Conservation (phyloP, 2,888 invertebrate genomes). For the Halictus ligatus region DNA sequence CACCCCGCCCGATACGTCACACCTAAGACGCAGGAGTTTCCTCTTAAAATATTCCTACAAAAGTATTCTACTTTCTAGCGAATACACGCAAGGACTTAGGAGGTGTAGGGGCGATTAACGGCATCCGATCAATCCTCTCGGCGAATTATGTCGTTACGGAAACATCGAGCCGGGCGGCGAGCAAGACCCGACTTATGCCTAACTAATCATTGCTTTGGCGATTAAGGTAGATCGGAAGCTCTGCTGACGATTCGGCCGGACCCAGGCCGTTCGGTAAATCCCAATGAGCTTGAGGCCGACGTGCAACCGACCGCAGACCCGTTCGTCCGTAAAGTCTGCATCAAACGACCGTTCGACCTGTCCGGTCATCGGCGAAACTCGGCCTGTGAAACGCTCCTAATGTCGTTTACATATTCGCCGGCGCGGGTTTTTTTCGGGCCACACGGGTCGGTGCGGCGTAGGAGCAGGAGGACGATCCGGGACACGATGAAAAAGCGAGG, state of each 20-base stretch:
- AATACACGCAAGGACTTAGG: background rate
- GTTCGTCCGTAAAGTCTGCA: constrained; percentile 58
- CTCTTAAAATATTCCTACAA: too few species aligned
- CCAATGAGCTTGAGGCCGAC: constrained; percentile 29
- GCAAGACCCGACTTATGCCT: constrained; percentile 36
- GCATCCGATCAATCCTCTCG: background rate
- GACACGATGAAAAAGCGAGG: constrained; percentile 33
- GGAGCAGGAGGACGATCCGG: background rate
- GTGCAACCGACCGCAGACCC: constrained; percentile 46
- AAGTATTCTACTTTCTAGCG: background rate
- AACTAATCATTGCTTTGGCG: constrained; percentile 45
- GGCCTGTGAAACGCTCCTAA: constrained; percentile 45
- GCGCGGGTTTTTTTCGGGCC: constrained; percentile 45
- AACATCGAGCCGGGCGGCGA: constrained; percentile 9
- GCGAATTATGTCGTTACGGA: constrained; percentile 24
- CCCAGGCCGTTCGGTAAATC: constrained; percentile 22
- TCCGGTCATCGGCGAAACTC: constrained; percentile 47
- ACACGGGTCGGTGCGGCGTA: constrained; percentile 14
- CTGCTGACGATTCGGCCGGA: constrained; percentile 37
- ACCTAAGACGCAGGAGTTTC: too few species aligned
- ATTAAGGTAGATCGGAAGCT: constrained; percentile 37
- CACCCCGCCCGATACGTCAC: too few species aligned
- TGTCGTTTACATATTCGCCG: constrained; percentile 52
- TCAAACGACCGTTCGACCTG: constrained; percentile 53
- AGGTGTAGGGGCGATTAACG: background rate